Percentiles rank a stretch among this genome's conserved stretches.
phyloP scores from a whole-genome alignment of 2,888 invertebrate species.

The Pandemis corylana region DNA sequence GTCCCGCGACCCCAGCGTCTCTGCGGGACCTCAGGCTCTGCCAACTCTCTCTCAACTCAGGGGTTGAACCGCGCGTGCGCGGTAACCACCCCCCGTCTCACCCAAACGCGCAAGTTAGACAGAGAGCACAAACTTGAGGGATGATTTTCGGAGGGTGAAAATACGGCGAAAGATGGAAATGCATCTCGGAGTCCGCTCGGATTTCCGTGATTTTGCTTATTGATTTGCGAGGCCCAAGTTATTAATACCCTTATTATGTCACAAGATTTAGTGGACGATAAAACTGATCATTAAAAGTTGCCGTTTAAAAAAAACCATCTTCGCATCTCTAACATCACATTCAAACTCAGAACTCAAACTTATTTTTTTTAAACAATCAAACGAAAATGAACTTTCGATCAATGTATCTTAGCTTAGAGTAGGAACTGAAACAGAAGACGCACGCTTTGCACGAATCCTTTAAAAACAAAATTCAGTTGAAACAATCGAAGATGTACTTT shows the following conservation, averaged over 20 bases:
- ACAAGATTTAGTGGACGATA: conserved; percentile 70
- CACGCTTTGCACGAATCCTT: conserved; percentile 42
- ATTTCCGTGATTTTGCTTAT: conserved; percentile 85
- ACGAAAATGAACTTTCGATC: not conserved
- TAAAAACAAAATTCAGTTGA: not conserved
- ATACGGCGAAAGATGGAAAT: conserved; percentile 84
- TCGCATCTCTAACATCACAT: not conserved
- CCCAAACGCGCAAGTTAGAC: conserved; percentile 57
- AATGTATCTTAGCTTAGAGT: not conserved
- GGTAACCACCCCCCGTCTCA: conserved; percentile 58
- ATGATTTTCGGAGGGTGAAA: conserved; percentile 81
- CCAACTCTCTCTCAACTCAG: conserved; percentile 77
- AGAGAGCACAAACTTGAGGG: conserved; percentile 71
- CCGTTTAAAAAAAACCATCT: not conserved
- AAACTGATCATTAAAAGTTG: conserved; percentile 57
- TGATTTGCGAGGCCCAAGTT: conserved; percentile 76
- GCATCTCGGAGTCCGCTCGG: conserved; percentile 83
- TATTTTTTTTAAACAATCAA: not conserved
- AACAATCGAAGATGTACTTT: not conserved
- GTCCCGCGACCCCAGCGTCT: conserved; percentile 73
- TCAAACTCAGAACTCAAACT: not conserved
- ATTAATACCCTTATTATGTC: conserved; percentile 77
- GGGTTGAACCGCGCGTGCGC: conserved; percentile 81
- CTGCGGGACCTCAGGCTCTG: conserved; percentile 75
- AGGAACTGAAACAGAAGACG: not conserved